Percentiles rank a stretch among this genome's conserved stretches.
phyloP scores from a whole-genome alignment of 2,888 invertebrate genomes.

The Andrena chrysosceles region DNA sequence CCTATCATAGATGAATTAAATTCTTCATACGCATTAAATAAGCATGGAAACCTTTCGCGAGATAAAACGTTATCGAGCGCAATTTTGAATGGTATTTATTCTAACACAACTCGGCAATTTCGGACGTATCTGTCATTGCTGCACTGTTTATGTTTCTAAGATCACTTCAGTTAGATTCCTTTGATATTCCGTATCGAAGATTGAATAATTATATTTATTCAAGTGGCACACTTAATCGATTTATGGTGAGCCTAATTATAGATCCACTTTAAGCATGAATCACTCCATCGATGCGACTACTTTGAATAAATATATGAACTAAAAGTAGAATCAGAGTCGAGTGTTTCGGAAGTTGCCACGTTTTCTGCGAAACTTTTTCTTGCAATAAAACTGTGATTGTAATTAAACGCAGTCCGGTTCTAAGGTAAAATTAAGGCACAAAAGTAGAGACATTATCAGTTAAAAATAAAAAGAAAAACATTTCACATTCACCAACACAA shows the following conservation, averaged over 20 bases:
- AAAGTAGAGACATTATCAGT: too few species aligned
- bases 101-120: neutral
- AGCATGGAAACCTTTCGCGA: neutral
- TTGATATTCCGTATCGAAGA: slow-evolving; percentile 34
- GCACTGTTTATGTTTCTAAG: slow-evolving; percentile 26
- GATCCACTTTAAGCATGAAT: slow-evolving; percentile 12
- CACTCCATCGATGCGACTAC: neutral
- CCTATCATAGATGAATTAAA: neutral
- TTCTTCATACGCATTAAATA: neutral
- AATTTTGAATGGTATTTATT: neutral
- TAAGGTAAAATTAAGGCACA: too few species aligned
- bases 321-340: neutral
- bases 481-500: too few species aligned
- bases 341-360: neutral
- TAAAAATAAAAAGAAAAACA: too few species aligned
- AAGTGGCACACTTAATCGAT: slow-evolving; percentile 38
- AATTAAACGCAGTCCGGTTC: too few species aligned
- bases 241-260: slow-evolving; percentile 46
- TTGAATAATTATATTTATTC: slow-evolving; percentile 62
- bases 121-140: slow-evolving; percentile 3
- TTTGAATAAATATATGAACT: neutral
- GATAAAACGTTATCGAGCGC: neutral
- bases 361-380: neutral
- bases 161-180: neutral
- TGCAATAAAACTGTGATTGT: neutral